These are phyloP conservation scores for Drosophila kurseongensis DNA, from an alignment of 1,140 invertebrate species.

Conservation along the genomic window DNA sequence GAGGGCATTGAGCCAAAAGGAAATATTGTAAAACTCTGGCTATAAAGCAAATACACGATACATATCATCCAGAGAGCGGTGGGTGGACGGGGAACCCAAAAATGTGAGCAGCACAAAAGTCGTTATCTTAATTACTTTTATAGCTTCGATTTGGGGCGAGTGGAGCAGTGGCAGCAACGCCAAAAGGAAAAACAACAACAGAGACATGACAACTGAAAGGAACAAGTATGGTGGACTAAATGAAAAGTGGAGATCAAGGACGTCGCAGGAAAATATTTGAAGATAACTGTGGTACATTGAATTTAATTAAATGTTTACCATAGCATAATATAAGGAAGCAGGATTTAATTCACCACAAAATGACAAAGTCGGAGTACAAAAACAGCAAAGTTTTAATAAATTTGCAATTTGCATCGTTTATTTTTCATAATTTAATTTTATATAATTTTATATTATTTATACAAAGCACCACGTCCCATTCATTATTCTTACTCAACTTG, in stretches of 20 bases:
- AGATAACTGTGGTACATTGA: no score
- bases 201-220: constrained; percentile 31
- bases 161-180: constrained; percentile 18
- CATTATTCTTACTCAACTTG: no score
- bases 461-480: no score
- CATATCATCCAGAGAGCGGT: constrained; percentile 51
- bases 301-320: no score
- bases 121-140: constrained; percentile 83
- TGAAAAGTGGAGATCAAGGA: not conserved
- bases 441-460: no score
- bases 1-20: constrained; percentile 50
- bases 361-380: no score
- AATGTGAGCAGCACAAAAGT: constrained; percentile 69
- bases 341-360: no score
- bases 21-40: constrained; percentile 81
- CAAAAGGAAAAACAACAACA: constrained; percentile 17
- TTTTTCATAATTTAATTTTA: no score
- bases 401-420: no score
- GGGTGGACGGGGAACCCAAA: constrained; percentile 9
- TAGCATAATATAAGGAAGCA: no score
- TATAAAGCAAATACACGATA: constrained; percentile 78
- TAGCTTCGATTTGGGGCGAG: constrained; percentile 73
- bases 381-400: no score
- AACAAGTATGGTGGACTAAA: constrained; percentile 6
- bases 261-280: not conserved